Evolutionary conservation across 2,113 vertebrate genomes (phyloP).

Genomic region (Salvelinus namaycush): DNA sequence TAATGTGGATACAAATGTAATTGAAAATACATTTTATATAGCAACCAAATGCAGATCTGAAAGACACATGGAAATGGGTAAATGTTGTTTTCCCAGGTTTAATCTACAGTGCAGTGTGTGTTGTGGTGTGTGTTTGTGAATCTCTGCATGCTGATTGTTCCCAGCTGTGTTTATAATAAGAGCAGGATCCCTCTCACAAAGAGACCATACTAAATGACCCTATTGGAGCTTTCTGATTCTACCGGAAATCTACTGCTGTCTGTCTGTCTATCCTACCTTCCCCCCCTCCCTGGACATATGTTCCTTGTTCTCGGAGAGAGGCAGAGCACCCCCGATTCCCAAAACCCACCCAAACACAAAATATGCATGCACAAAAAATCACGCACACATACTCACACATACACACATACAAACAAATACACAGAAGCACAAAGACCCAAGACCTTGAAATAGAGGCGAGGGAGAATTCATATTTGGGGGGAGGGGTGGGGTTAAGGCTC

Average conservation of each 20-base stretch:
- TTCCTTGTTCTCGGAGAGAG: too few relatives aligned
- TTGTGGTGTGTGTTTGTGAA: slow-evolving; percentile 2
- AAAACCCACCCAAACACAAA: background rate
- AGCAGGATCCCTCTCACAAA: slow-evolving; percentile 1
- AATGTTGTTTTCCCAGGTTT: too few relatives aligned
- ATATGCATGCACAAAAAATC: background rate
- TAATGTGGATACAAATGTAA: background rate
- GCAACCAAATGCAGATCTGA: too few relatives aligned
- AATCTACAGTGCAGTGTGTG: background rate
- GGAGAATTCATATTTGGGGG: too few relatives aligned
- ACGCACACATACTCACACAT: background rate
- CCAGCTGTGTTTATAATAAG: background rate
- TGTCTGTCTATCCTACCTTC: background rate
- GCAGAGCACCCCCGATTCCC: too few relatives aligned
- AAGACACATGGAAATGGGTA: too few relatives aligned
- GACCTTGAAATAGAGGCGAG: too few relatives aligned
- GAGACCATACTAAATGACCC: background rate
- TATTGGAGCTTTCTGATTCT: background rate
- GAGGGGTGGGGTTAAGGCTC: too few relatives aligned
- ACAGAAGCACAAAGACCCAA: background rate
- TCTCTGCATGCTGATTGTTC: background rate
- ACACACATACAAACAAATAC: background rate
- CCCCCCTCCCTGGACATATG: background rate
- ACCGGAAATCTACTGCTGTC: too few relatives aligned
- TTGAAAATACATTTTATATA: too few relatives aligned